phyloP scores from a whole-genome alignment of 2,888 invertebrate genomes.

The Drosophila kuntzei region DNA sequence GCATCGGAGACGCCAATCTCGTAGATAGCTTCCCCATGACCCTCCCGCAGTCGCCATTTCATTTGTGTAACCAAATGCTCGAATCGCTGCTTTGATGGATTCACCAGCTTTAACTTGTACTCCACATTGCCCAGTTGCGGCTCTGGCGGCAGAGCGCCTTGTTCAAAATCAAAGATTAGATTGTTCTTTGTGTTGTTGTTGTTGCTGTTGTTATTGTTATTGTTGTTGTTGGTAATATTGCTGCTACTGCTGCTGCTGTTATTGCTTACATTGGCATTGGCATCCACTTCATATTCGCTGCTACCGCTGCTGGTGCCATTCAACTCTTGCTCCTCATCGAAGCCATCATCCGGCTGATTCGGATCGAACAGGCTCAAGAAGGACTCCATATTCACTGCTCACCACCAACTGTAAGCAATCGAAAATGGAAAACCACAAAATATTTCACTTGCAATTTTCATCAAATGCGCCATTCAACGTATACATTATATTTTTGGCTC shows the following conservation, averaged over 20 bases:
- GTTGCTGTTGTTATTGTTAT: constrained; percentile 41
- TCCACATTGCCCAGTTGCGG: constrained; percentile 98
- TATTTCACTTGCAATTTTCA: constrained; percentile 17
- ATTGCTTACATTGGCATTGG: constrained; percentile 48
- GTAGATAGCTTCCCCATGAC: constrained; percentile 98
- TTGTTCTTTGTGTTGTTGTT: constrained; percentile 68
- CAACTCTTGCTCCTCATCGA: constrained; percentile 81
- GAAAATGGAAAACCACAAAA: background rate
- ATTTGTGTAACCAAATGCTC: constrained; percentile 99
- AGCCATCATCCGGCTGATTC: constrained; percentile 84
- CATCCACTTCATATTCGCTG: constrained; percentile 60
- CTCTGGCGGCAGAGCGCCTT: constrained; percentile 93
- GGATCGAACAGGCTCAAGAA: constrained; percentile 94
- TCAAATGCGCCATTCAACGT: constrained; percentile 50
- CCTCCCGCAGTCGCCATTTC: constrained; percentile 98
- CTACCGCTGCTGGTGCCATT: constrained; percentile 75
- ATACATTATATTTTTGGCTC: constrained; percentile 49
- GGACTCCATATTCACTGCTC: constrained; percentile 89
- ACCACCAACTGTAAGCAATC: constrained; percentile 3
- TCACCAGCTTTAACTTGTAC: constrained; percentile 97
- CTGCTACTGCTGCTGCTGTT: constrained; percentile 55
- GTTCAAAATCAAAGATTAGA: constrained; percentile 86
- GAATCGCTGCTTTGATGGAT: constrained; percentile 95
- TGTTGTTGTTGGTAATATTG: constrained; percentile 60
- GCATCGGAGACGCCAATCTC: constrained; percentile 98